Evolutionary conservation across 2,113 vertebrate genomes (phyloP).

Genomic region (Azemiops feae): DNA sequence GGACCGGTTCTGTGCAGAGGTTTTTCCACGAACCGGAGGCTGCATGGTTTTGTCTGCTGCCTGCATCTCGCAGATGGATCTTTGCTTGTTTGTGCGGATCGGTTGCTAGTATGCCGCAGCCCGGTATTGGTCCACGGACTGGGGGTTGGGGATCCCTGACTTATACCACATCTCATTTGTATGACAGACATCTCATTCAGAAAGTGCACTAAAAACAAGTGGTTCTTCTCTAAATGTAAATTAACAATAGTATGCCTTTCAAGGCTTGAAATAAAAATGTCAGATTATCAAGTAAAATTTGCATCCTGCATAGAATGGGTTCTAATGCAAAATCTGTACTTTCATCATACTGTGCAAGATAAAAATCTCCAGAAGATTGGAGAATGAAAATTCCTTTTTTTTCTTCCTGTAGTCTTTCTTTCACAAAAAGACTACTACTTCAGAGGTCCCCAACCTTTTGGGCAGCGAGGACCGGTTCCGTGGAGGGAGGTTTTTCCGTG

Average conservation of each 20-base stretch:
- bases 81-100: too few species aligned
- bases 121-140: too few species aligned
- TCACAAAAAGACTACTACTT: neutral
- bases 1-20: too few species aligned
- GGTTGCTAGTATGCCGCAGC: too few species aligned
- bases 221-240: neutral
- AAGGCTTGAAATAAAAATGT: neutral
- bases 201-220: neutral
- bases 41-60: too few species aligned
- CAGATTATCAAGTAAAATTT: neutral
- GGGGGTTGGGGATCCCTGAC: neutral
- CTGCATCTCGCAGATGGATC: too few species aligned
- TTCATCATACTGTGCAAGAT: neutral
- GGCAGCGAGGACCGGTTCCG: too few species aligned
- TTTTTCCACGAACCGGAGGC: too few species aligned
- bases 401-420: too few species aligned
- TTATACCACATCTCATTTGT: neutral
- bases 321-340: neutral
- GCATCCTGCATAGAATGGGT: neutral
- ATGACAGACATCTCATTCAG: neutral
- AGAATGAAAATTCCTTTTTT: neutral
- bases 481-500: too few species aligned
- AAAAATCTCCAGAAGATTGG: neutral
- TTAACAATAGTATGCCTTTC: neutral
- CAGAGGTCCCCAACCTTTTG: too few species aligned